Evolutionary conservation across 2,888 invertebrate genomes (phyloP).

Genomic region (Zygaena filipendulae): DNA sequence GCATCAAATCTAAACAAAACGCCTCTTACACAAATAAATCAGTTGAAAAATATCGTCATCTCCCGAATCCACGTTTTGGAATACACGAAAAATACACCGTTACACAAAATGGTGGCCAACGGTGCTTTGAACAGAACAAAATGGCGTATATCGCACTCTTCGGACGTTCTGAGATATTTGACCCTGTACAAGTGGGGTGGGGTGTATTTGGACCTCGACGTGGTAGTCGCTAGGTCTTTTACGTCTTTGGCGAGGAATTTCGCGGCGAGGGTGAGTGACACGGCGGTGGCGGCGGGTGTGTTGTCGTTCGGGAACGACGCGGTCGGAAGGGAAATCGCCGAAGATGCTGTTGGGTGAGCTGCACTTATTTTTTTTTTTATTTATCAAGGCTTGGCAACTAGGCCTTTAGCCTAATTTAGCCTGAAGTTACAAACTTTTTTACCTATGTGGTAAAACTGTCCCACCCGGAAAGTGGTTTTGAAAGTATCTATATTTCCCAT

Average conservation of each 20-base stretch:
- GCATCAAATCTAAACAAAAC: constrained; percentile 22
- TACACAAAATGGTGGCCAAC: constrained; percentile 61
- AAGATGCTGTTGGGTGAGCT: constrained; percentile 22
- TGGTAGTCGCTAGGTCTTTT: constrained; percentile 72
- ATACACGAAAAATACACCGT: constrained; percentile 65
- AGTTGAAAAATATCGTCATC: constrained; percentile 60
- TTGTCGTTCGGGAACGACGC: constrained; percentile 62
- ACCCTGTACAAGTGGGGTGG: constrained; percentile 82
- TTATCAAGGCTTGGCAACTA: not conserved
- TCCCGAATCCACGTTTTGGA: constrained; percentile 54
- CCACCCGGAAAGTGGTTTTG: too few species aligned
- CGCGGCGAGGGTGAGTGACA: constrained; percentile 70
- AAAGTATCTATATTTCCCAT: not conserved
- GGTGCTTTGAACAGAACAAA: constrained; percentile 55
- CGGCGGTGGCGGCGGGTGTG: constrained; percentile 73
- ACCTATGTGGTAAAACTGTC: too few species aligned
- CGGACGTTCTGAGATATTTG: constrained; percentile 73
- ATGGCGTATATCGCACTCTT: constrained; percentile 71
- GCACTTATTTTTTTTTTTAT: not conserved
- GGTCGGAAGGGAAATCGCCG: constrained; percentile 24
- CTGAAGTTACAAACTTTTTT: too few species aligned
- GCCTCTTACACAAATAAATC: constrained; percentile 28
- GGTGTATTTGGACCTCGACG: constrained; percentile 80
- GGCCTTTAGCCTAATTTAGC: too few species aligned
- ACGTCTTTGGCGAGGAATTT: constrained; percentile 66